Percentiles rank a stretch among this genome's conserved stretches.
These are phyloP conservation scores for Semotilus atromaculatus DNA, from an alignment of 2,797 vertebrate genomes.

Conservation along the genomic window DNA sequence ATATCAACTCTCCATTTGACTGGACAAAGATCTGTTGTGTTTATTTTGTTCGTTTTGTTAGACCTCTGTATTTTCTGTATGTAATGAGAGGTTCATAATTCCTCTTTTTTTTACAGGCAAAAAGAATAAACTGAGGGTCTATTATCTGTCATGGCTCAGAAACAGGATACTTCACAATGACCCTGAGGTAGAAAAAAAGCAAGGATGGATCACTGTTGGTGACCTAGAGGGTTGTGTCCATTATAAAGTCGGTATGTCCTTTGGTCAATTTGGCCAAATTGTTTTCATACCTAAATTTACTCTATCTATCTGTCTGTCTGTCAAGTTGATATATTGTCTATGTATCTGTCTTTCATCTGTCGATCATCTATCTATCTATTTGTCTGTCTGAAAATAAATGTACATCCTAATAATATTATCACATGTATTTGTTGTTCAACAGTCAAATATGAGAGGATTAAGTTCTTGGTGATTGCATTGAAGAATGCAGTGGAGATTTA, in stretches of 20 bases:
- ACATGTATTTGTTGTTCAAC: slow-evolving; percentile 52
- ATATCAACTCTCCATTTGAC: not conserved
- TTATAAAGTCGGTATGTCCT: slow-evolving; percentile 95
- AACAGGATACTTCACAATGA: slow-evolving; percentile 98
- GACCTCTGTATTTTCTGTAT: not conserved
- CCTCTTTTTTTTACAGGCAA: slow-evolving; percentile 79
- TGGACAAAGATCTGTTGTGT: not conserved
- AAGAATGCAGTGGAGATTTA: slow-evolving; percentile 99
- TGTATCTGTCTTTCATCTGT: too few relatives aligned
- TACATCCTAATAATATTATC: not conserved
- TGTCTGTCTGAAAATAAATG: too few relatives aligned
- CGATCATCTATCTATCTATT: fast-evolving
- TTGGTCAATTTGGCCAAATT: not conserved
- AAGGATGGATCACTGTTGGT: slow-evolving; percentile 97
- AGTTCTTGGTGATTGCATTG: slow-evolving; percentile 98
- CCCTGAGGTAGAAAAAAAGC: slow-evolving; percentile 98
- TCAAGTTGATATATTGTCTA: too few relatives aligned
- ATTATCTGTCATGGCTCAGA: slow-evolving; percentile 97
- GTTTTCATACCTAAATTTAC: not conserved
- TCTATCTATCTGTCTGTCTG: fast-evolving
- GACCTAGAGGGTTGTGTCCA: slow-evolving; percentile 97
- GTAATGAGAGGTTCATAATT: not conserved
- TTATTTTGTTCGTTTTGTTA: not conserved
- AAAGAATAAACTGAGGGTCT: slow-evolving; percentile 98
- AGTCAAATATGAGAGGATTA: slow-evolving; percentile 99